A percentile compares a stretch with the other conserved stretches of the same genome.
phyloP scores from a whole-genome alignment of 2,113 vertebrate species.

The Laticauda colubrina region DNA sequence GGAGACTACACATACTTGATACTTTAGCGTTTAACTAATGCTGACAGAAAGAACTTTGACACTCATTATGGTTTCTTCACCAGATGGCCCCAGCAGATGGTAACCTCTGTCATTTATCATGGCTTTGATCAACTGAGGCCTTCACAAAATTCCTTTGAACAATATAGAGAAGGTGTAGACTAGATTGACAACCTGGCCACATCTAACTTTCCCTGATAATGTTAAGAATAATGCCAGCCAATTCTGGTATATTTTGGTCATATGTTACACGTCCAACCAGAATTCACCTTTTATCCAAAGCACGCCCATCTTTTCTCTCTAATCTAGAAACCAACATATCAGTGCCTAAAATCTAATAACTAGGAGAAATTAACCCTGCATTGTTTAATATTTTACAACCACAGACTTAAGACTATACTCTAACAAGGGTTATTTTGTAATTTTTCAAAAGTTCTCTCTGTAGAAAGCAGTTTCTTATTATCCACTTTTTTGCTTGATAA shows the following conservation, averaged over 20 bases:
- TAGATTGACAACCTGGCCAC: neutral
- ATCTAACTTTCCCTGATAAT: neutral
- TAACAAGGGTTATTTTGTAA: neutral
- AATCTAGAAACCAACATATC: neutral
- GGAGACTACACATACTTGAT: constrained; percentile 4
- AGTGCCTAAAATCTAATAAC: neutral
- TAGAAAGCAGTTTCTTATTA: neutral
- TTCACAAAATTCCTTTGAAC: neutral
- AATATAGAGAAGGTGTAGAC: neutral
- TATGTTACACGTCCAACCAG: neutral
- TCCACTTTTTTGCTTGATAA: neutral
- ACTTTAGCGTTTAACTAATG: neutral
- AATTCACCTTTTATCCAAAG: neutral
- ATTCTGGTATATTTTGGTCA: neutral
- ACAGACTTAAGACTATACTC: neutral
- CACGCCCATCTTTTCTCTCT: neutral
- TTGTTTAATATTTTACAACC: neutral
- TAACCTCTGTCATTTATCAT: neutral
- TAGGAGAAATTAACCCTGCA: neutral
- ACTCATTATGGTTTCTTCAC: neutral
- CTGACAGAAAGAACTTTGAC: neutral
- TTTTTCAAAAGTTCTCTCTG: neutral
- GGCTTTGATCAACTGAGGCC: neutral
- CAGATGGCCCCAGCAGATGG: neutral
- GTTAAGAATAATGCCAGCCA: neutral